phyloP scores from a whole-genome alignment of 2,113 vertebrate genomes.

The Alces alces region DNA sequence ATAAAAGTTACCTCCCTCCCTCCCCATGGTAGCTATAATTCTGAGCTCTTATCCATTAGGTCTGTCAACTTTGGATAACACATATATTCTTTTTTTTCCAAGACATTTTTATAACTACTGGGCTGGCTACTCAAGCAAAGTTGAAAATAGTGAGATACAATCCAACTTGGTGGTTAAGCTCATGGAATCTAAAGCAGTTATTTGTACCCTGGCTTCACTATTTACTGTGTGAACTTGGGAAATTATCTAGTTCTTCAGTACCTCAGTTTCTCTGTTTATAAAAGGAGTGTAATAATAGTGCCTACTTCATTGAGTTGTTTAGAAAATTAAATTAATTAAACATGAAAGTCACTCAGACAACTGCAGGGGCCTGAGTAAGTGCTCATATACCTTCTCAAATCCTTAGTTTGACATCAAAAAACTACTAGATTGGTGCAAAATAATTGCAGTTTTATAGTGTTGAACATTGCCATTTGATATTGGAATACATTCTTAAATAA shows the following conservation, averaged over 20 bases:
- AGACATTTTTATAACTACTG: background rate
- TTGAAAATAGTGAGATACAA: background rate
- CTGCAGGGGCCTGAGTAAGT: background rate
- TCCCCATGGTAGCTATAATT: background rate
- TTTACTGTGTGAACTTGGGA: background rate
- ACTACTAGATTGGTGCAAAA: background rate
- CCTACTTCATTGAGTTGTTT: background rate
- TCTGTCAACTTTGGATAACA: background rate
- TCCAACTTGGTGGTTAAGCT: background rate
- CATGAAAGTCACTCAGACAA: background rate
- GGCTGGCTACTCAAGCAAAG: background rate
- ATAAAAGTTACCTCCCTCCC: background rate
- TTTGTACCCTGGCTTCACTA: background rate
- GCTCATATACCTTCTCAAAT: background rate
- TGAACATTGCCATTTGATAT: background rate
- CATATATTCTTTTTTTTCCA: background rate
- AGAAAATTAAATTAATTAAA: background rate
- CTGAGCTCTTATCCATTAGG: background rate
- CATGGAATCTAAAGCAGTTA: background rate
- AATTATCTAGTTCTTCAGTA: background rate
- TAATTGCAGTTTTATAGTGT: background rate
- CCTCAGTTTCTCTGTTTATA: background rate
- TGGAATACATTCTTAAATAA: background rate
- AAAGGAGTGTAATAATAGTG: background rate
- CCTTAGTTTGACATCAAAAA: background rate